These are phyloP conservation scores for Mellivora capensis DNA, from an alignment of 2,113 vertebrate genomes.

Conservation along the genomic window DNA sequence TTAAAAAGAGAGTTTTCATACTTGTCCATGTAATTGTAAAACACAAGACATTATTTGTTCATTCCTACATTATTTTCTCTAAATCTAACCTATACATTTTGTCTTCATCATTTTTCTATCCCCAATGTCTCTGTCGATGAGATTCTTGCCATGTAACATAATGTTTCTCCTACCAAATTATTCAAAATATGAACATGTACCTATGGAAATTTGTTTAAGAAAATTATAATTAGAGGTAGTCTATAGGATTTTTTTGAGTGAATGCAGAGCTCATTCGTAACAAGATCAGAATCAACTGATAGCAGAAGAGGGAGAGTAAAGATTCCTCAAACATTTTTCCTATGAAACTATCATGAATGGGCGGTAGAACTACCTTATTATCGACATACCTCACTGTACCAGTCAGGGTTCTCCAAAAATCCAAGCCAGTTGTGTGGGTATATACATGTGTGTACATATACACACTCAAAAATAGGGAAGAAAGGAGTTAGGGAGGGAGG, in stretches of 20 bases:
- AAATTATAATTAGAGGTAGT: neutral
- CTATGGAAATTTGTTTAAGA: neutral
- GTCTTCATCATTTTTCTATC: neutral
- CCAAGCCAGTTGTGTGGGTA: neutral
- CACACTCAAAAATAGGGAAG: neutral
- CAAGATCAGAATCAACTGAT: neutral
- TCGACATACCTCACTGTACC: neutral
- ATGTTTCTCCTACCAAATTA: neutral
- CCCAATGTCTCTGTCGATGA: neutral
- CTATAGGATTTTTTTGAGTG: neutral
- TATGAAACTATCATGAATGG: neutral
- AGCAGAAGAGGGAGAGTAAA: neutral
- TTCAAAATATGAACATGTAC: neutral
- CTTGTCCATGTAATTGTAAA: neutral
- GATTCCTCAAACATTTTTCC: neutral
- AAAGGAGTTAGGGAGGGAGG: neutral
- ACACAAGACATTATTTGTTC: neutral
- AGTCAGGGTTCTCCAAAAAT: neutral
- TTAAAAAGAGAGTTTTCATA: neutral
- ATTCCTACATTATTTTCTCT: neutral
- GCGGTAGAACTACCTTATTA: neutral
- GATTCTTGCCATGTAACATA: neutral
- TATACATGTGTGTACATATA: neutral
- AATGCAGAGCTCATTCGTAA: neutral
- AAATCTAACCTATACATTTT: neutral